Conservation (phyloP, 2,888 invertebrate species). For the Oligia latruncula region DNA sequence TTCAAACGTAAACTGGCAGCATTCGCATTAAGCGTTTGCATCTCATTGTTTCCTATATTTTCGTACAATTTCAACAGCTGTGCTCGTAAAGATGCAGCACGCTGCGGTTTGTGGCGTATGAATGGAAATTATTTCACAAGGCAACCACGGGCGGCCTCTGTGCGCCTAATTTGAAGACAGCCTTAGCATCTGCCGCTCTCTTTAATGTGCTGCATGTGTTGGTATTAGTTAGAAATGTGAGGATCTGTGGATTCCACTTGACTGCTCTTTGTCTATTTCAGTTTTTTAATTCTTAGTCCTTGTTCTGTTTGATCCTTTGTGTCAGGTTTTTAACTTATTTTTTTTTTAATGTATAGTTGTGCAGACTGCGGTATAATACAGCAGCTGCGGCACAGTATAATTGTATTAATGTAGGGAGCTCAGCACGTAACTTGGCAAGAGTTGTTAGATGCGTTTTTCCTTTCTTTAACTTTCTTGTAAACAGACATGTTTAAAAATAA, state of each 20-base stretch:
- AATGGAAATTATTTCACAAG: slow-evolving; percentile 65
- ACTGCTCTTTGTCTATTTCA: slow-evolving; percentile 14
- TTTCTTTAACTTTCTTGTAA: too few relatives aligned
- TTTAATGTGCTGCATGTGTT: slow-evolving; percentile 55
- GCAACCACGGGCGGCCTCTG: slow-evolving; percentile 40
- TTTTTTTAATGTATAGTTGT: neutral
- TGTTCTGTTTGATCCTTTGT: neutral
- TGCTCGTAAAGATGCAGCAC: slow-evolving; percentile 67
- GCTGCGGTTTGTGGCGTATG: slow-evolving; percentile 61
- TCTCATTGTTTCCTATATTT: slow-evolving; percentile 64
- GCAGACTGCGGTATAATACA: neutral
- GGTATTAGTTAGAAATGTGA: slow-evolving; percentile 43
- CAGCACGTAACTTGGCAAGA: too few relatives aligned
- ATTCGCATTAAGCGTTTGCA: slow-evolving; percentile 48
- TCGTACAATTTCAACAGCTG: slow-evolving; percentile 57
- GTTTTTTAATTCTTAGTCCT: neutral
- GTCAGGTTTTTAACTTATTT: neutral
- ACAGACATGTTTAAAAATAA: too few relatives aligned
- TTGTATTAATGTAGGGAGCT: too few relatives aligned
- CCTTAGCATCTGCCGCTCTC: slow-evolving; percentile 49
- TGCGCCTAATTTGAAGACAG: slow-evolving; percentile 66
- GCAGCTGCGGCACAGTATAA: neutral
- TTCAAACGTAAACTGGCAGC: slow-evolving; percentile 32
- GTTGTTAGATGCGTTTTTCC: too few relatives aligned
- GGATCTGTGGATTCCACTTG: slow-evolving; percentile 17